A percentile compares a stretch with the other conserved stretches of the same genome.
These are phyloP conservation scores for Dicerorhinus sumatrensis DNA, from an alignment of 2,113 vertebrate genomes.

Conservation along the genomic window DNA sequence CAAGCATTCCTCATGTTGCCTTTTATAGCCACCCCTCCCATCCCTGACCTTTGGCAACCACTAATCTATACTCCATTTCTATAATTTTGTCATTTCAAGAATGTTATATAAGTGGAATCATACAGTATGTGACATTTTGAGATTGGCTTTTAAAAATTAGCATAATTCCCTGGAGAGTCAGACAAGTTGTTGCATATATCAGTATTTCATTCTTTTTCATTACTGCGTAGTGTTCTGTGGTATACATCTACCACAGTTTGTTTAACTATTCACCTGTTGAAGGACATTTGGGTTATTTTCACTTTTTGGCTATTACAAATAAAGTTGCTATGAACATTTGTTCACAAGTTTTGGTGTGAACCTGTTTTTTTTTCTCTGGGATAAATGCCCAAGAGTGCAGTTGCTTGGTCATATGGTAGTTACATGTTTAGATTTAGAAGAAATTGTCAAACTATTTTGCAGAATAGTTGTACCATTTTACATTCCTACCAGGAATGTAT, in stretches of 20 bases:
- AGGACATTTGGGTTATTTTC: not conserved
- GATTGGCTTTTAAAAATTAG: slow-evolving; percentile 3
- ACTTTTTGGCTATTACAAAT: not conserved
- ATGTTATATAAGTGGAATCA: slow-evolving; percentile 9
- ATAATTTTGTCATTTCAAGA: slow-evolving; percentile 48
- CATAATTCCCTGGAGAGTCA: not conserved
- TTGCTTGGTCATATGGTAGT: not conserved
- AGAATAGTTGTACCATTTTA: slow-evolving; percentile 4
- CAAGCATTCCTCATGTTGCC: not conserved
- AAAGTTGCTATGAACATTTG: not conserved
- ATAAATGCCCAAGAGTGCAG: not conserved
- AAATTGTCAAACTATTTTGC: not conserved
- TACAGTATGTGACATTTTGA: not conserved
- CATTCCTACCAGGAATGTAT: not conserved
- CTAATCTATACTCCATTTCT: not conserved
- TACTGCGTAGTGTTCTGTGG: not conserved
- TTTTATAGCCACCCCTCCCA: not conserved
- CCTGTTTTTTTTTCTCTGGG: not conserved
- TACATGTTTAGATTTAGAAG: slow-evolving; percentile 14
- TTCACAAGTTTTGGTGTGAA: slow-evolving; percentile 47
- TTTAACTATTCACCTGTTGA: not conserved
- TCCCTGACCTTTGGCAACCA: not conserved
- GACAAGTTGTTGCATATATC: not conserved
- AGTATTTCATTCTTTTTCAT: not conserved
- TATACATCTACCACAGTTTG: not conserved